Base-by-base conservation (phyloP, 2,888 invertebrate species). In the Aspidiotus rigidus region DNA sequence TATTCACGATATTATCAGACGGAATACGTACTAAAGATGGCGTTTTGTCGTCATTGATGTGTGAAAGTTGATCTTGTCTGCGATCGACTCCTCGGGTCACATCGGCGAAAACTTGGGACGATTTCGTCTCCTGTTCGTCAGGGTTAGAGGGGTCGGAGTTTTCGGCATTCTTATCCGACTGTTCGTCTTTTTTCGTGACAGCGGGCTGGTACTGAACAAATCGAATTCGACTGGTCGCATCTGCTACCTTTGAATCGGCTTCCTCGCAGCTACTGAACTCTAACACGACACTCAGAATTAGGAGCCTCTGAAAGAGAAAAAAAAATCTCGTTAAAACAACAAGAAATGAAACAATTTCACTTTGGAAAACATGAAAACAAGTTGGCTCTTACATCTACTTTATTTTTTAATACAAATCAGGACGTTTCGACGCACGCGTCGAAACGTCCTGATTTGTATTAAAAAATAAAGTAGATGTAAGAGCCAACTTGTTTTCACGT, bases 121-220 rank as follows among this genome's bases (percentile, higher is more conserved):
- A 7, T 42, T 40, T 62, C 1, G 28, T 17, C 15, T 62, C 62
- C 15, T 13, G 44, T 10, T 57, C 59, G 39, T 44, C 57, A 0
- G n/a, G 16, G 40, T 9, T 17, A 1, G 17, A 8, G 8, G 44
- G 16, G 44, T 41, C 41, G n/a, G 39, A 17, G 42, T 28, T 44
- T n/a, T 49, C 49, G 17, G 49, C 6, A 49, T 28, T 28, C 5
- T 28, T 28, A 28, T 10, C 42, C 16, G 59, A 13, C 42, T 10
- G 15, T 11, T 8, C 44, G 9, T 16, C 13, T 59, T 56, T 56
- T 41, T 40, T 55, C 15, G 49, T 16, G 17, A 28, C 8, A 13
- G 57, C 57, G 3, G 66, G 66, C 16, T 66, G 66, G 13, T 66
- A 66, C 42, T 66, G 57, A 17, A 66, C 44, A n/a, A 66, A 66